Evolutionary conservation across 2,888 invertebrate genomes (phyloP), one percentile per base, ranked within the genome.

Genomic region (Noctua comes): DNA sequence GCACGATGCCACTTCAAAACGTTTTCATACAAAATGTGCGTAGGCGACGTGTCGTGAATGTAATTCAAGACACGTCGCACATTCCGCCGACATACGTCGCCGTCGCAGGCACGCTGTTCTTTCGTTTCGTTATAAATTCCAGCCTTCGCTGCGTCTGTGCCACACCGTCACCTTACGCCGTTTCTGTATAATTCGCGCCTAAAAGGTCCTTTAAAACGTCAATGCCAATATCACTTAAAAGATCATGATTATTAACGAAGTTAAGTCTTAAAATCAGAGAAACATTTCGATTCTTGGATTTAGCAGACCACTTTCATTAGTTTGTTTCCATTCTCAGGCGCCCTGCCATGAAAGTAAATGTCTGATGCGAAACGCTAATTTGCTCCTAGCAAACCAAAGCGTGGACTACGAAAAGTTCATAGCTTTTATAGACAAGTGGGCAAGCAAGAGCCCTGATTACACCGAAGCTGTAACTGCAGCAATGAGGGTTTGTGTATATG

Each of bases 281-380:
- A 21, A 21, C 7, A 21, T 51, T 51, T 54, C n/a, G 54, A 57
- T 54, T 54, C 24, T 24, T 24, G 24, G 54, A 54, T 54, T 54
- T n/a, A 57, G 57, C 57, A 13, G n/a, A 27, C 2, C 0, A 16
- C 46, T 46, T 46, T 16, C 51, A 51, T 51, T 24, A 27, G 21
- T 10, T 57, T 66, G 0, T 70, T 51, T 54, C 24, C 11, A 21
- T 36, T 57, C 43, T 4, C 54, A 81, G 81, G 31, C 8, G n/a
- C 77, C 70, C 16, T 81, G 81, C 40, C 48, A 82, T n/a, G 77
- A 77, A 48, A 82, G 81, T 46, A 59, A 90, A 16, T 96, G 96
- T 82, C 80, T 95, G n/a, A 72, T 95, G 76, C 90, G 91, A 54
- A 93, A 90, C 54, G 88, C 93, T 76, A 87, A 91, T 3, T 88